Percentiles rank a stretch among this genome's conserved stretches.
Evolutionary conservation across 2,888 invertebrate species (phyloP).

Genomic region (Mesorhabditis sp.): DNA sequence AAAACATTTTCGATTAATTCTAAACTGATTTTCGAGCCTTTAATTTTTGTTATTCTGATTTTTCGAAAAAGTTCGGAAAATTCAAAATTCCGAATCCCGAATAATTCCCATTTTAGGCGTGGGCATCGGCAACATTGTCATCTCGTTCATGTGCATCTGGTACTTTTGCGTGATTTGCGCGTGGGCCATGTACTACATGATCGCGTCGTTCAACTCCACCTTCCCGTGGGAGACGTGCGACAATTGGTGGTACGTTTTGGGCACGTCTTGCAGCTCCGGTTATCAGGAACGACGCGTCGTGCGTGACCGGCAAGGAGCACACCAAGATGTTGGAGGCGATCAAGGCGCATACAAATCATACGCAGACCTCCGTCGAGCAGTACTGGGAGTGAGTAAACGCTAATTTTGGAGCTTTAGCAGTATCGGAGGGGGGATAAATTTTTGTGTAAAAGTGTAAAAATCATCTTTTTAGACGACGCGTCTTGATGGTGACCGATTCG

Average conservation of each 20-base stretch:
- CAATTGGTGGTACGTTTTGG: constrained; percentile 47
- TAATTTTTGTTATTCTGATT: too few relatives aligned
- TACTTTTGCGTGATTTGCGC: constrained; percentile 58
- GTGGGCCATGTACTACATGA: constrained; percentile 58
- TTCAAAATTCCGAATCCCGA: background rate
- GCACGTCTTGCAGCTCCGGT: background rate
- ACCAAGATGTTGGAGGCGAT: constrained; percentile 23
- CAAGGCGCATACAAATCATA: constrained; percentile 10
- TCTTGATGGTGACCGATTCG: constrained; percentile 48
- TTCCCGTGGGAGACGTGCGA: constrained; percentile 57
- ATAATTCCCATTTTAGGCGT: constrained; percentile 39
- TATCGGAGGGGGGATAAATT: too few relatives aligned
- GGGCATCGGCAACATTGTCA: constrained; percentile 58
- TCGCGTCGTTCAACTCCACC: constrained; percentile 46
- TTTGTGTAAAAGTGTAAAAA: background rate
- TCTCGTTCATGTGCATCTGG: constrained; percentile 56
- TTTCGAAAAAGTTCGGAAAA: too few relatives aligned
- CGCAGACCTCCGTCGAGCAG: constrained; percentile 57
- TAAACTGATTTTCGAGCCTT: too few relatives aligned
- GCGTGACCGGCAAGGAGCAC: constrained; percentile 44
- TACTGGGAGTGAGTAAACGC: constrained; percentile 54
- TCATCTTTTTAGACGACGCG: constrained; percentile 42
- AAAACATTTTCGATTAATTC: too few relatives aligned
- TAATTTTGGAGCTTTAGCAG: too few relatives aligned
- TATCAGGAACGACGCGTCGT: constrained; percentile 32